Percentiles rank a stretch among this genome's conserved stretches.
These are phyloP conservation scores for Troglohyphantes excavatus DNA, from an alignment of 2,888 invertebrate species.

Conservation along the genomic window DNA sequence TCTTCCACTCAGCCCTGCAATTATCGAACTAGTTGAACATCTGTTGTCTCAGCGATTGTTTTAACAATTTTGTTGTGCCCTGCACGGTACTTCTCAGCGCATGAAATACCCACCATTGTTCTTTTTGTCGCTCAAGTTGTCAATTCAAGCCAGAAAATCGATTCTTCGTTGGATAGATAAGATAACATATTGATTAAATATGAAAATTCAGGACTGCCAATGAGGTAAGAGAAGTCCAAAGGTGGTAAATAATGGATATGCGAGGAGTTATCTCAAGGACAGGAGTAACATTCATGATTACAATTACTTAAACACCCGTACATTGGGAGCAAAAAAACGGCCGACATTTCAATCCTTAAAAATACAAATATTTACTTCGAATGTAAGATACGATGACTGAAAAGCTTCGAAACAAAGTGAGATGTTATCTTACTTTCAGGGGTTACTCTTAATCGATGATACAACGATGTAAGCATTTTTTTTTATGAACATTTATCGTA, in stretches of 20 bases:
- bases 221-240: neutral
- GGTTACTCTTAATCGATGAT: no score
- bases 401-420: no score
- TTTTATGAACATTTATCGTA: no score
- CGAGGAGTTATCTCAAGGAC: neutral
- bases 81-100: no score
- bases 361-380: neutral
- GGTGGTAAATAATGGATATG: neutral
- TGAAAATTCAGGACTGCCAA: neutral
- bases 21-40: constrained; percentile 62
- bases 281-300: neutral
- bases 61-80: neutral
- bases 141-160: neutral
- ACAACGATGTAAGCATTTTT: no score
- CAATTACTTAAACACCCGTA: neutral
- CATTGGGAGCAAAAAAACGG: neutral
- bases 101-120: neutral
- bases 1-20: neutral
- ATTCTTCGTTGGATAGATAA: neutral
- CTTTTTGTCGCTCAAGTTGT: neutral
- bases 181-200: neutral
- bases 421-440: no score
- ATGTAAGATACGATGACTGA: no score
- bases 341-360: neutral
- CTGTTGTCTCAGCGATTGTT: constrained; percentile 46